Evolutionary conservation across 1,140 invertebrate species (phyloP), one percentile per base, ranked within the genome.

Genomic region (Andricus grossulariae): DNA sequence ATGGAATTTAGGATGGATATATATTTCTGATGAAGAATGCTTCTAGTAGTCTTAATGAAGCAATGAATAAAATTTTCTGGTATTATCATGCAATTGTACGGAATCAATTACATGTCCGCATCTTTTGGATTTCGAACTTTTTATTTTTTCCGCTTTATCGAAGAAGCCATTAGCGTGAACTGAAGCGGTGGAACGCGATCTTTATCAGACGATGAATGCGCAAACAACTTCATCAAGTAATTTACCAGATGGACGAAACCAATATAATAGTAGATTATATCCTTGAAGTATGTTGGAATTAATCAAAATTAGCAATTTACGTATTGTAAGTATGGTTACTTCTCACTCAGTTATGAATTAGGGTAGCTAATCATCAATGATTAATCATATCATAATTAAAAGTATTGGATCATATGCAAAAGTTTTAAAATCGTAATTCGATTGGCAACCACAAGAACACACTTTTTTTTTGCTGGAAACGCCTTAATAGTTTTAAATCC

Each of bases 181-280:
- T 39, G 25, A 66, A 66, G 60, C 60, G 60, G 6, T 66, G 25
- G 60, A 45, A 66, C 25, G 60, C 60, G 60, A 66, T 39, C 32
- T 39, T 66, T 32, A 66, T 66, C 60, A 66, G 39, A 66, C 57
- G 21, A 15, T 66, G 57, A 66, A 39, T 32, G 60, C 25, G 25
- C 60, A 39, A 66, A 66, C 60, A 45, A 66, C 45, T 39, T 66
- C 60, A 66, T 66, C 25, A 66, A 66, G n/a, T 66, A 66, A 66
- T 66, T 66, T 66, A 39, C 57, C 57, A n/a, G 57, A 4, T 66
- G 57, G 25, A 39, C 39, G 25, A 66, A 15, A 39, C 57, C 12
- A 21, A 11, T 11, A 45, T 45, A 45, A 10, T 45, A 11, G 10
- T 8, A 45, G 39, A 5, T 11, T 45, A 10, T 11, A 45, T 45